Base-by-base conservation (phyloP, 1,140 invertebrate genomes). In the Stegodyphus dumicola region DNA sequence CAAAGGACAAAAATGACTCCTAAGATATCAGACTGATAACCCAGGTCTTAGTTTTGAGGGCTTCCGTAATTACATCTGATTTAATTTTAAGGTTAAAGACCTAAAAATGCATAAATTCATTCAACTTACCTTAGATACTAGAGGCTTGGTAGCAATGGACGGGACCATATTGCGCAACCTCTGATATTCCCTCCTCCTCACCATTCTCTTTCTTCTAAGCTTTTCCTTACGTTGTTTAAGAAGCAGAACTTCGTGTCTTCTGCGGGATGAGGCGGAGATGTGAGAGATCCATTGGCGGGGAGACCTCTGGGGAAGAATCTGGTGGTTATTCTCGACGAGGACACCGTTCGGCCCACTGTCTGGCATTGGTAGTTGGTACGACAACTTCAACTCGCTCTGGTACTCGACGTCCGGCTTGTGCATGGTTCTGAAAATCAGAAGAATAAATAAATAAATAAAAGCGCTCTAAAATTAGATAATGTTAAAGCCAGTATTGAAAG, bases 91-190 rank as follows among this genome's bases (percentile, higher is more conserved):
- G 33, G 33, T 1, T 33, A 33, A 1, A 33, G 33, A 3, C 33
- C 33, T 33, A 33, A 33, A 33, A 33, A 33, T 60, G 9, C 15
- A 67, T 15, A 67, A 67, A 67, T n/a, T 6, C 9, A 48, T 5
- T 15, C 9, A 10, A 51, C 84, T 87, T 56, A 87, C 87, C 76
- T 88, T 88, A n/a, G 86, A 85, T 6, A 87, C 87, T 56, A 83
- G 76, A 5, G 87, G 87, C 17, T 85, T 87, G 4, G 70, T 53
- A 10, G 87, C 87, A 56, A 88, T 88, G 54, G 81, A 74, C 6
- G 87, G 87, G 11, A 88, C 87, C 86, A 88, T 87, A 18, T 86
- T 87, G 56, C 87, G 60, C 10, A 88, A 75, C 49, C 87, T 77
- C 54, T 87, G 86, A 69, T 85, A 88, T 65, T 88, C 87, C n/a